Base-by-base conservation (phyloP, 2,797 vertebrate species). In the Pseudochirops corinnae region DNA sequence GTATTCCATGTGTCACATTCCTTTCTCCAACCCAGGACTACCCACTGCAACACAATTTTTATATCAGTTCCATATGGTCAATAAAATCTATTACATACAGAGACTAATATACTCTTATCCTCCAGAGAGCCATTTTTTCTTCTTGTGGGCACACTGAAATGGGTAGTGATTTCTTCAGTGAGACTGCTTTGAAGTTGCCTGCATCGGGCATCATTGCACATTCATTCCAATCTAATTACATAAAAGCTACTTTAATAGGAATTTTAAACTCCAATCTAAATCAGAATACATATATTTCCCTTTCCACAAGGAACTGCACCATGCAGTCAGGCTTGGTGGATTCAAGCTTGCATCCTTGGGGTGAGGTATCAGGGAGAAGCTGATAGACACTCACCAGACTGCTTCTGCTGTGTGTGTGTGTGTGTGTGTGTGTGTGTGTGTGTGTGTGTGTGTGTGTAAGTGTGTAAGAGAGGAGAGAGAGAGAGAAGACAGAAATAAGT, bases 1-100 rank as follows among this genome's bases (percentile, higher is more conserved):
- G 94, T 97, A 96, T 98, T 98, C 97, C 97, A 97, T 94, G 33
- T 98, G 98, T 98, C 97, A 98, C 98, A 98, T 98, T 98, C 98
- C 98, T 97, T 98, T 98, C 97, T 98, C 97, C 94, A 91, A 94
- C 98, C 98, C 98, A 98, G 98, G 98, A 98, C 98, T 98, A 98
- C 98, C 98, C 97, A 94, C 97, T 98, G 98, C 97, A 98, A 98
- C 98, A 97, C 62, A 97, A 97, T 98, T 99, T 98, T 98, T 99
- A 98, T 99, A 99, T 99, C 98, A 98, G 98, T 99, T 99, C 99
- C 99, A 99, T 99, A 99, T 99, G 99, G 99, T 98, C 98, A 98
- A 98, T 98, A 98, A 98, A 99, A 98, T 98, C 98, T 98, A 98
- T 98, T 98, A 97, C 98, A 97, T 95, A 98, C 91, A 91, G 98